Evolutionary conservation across 2,113 vertebrate species (phyloP).

Genomic region (Hypocryptadius cinnamomeus): DNA sequence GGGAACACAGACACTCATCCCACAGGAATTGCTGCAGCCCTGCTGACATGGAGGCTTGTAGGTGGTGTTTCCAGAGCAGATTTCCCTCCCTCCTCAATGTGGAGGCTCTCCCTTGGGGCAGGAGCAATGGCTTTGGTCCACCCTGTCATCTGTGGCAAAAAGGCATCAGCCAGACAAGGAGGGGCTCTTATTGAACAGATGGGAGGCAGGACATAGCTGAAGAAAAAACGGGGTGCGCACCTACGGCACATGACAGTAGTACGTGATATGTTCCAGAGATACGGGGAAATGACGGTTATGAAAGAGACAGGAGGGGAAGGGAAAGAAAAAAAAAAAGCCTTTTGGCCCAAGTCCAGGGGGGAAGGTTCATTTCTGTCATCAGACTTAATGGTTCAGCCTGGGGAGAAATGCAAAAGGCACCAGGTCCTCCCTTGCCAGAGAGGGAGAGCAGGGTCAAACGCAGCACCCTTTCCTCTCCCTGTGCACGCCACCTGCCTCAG

Average conservation of each 20-base stretch:
- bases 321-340: not conserved
- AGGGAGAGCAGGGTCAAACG: not conserved
- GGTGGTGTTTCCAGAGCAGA: not conserved
- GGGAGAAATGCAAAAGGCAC: not conserved
- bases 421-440: not conserved
- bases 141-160: not conserved
- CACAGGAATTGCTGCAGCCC: not conserved
- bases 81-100: not conserved
- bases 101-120: not conserved
- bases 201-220: not conserved
- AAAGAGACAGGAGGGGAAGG: not conserved
- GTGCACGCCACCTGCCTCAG: not conserved
- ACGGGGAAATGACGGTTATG: not conserved
- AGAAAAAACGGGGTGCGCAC: not conserved
- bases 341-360: not conserved
- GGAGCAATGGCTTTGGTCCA: not conserved
- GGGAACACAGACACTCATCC: not conserved
- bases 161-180: not conserved
- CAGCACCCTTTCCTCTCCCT: not conserved
- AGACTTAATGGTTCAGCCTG: slow-evolving; percentile 13
- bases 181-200: not conserved
- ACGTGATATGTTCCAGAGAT: slow-evolving; percentile 24
- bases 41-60: not conserved
- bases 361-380: slow-evolving; percentile 49
- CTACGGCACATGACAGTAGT: not conserved